Base-by-base conservation (phyloP, 2,113 vertebrate genomes). In the Cygnus atratus region DNA sequence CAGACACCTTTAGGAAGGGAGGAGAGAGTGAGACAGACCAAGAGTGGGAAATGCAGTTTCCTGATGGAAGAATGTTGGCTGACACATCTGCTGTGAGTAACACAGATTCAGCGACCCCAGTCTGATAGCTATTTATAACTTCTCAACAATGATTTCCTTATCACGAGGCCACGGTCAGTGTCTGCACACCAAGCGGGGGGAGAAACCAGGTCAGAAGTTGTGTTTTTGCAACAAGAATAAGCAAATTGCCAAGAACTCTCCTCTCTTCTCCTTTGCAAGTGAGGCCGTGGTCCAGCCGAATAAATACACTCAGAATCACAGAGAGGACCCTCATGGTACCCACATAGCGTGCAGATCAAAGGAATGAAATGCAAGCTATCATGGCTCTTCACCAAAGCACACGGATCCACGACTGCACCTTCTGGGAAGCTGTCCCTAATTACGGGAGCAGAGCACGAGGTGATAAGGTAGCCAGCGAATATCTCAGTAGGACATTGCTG, bases 51-150 rank as follows among this genome's bases (percentile, higher is more conserved):
- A 55, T 28, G 78, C 74, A 62, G 77, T 44, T 96, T 97, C 96
- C 95, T 92, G 82, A 8, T 19, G 67, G 85, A 39, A 82, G 87
- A 76, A 61, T 77, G 91, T 54, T 92, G 96, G 93, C 96, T 93
- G 92, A 94, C 79, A 93, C 65, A 2, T 37, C 46, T 44, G 82
- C 88, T 67, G 85, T 88, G 92, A 93, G 90, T 76, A 57, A 71
- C 50, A 11, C 35, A 71, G 81, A 28, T 25, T 33, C 1, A 10
- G 67, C 87, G 92, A 87, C 94, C 91, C 48, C 9, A 62, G 91
- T 75, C 90, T 92, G 85, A 33, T 37, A 28, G 41, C 86, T 97
- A 90, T 97, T 96, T 96, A 95, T 96, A 94, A 22, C 62, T 65
- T 44, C 78, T 25, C 75, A 39, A 13, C 85, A 78, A 22, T 2